Conservation (phyloP, 2,113 vertebrate genomes). For the human region GRCh38 chr2:208621001-208621500, state of each 20-base stretch:
- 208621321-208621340: not conserved
- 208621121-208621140: not conserved
- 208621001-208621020: not conserved
- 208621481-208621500: not conserved
- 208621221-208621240: not conserved
- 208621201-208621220: not conserved
- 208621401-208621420: not conserved
- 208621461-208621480: not conserved
- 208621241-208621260: not conserved
- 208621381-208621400: not conserved
- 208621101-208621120: not conserved
- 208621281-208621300: not conserved
- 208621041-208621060: not conserved
- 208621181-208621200: not conserved
- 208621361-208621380: not conserved
- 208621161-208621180: not conserved
- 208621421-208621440: not conserved
- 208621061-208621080: not conserved
- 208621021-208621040: not conserved
- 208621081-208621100: not conserved
- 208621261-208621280: not conserved
- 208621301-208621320: not conserved
- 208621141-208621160: not conserved
- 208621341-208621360: not conserved
- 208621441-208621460: not conserved